Evolutionary conservation across 2,113 vertebrate genomes (phyloP).

Genomic region (Scophthalmus maximus): DNA sequence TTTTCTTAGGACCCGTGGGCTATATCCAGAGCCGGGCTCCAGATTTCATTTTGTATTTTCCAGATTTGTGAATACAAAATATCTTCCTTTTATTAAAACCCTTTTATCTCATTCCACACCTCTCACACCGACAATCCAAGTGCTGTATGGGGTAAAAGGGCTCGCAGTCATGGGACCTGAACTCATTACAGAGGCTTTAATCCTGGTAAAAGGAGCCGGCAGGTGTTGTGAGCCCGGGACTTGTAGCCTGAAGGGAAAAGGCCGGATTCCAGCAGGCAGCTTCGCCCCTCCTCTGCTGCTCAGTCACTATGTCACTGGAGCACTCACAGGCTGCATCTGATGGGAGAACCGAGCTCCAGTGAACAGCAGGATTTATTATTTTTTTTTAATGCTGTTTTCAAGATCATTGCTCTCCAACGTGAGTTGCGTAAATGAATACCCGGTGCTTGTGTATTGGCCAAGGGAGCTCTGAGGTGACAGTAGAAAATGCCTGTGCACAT

Average conservation of each 20-base stretch:
- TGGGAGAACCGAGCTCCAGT: not conserved
- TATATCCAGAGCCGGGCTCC: too few species aligned
- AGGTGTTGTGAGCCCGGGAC: conserved; percentile 41
- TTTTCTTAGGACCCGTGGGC: too few species aligned
- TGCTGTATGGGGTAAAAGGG: too few species aligned
- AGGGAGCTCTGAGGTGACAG: conserved; percentile 14
- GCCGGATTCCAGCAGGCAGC: conserved; percentile 31
- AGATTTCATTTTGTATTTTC: too few species aligned
- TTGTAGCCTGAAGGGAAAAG: conserved; percentile 9
- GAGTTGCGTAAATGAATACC: not conserved
- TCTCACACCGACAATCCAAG: too few species aligned
- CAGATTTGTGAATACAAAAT: too few species aligned
- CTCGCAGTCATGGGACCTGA: too few species aligned
- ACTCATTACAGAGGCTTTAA: conserved; percentile 34
- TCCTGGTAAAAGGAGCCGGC: conserved; percentile 38
- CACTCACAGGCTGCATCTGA: not conserved
- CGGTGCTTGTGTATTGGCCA: not conserved
- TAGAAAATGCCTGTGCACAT: conserved; percentile 43
- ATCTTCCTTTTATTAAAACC: too few species aligned
- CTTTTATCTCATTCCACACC: too few species aligned
- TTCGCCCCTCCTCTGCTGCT: conserved; percentile 66
- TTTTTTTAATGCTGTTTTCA: not conserved
- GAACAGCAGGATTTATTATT: not conserved
- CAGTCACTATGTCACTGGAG: conserved; percentile 67
- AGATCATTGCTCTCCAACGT: not conserved